Evolutionary conservation across 2,888 invertebrate species (phyloP).

Genomic region (Sthenelais limicola): DNA sequence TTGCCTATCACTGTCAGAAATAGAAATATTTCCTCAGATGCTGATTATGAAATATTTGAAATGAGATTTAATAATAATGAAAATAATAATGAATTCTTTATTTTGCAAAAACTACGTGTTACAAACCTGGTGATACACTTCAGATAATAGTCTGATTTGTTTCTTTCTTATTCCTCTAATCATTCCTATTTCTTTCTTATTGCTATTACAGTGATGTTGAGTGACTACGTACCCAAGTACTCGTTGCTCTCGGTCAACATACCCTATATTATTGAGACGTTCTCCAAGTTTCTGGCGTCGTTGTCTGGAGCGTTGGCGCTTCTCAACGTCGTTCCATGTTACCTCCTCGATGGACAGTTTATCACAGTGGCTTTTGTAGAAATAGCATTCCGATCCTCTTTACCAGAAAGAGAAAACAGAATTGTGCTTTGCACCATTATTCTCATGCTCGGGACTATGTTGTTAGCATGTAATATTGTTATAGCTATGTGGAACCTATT

Average conservation of each 20-base stretch:
- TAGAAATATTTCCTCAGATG: too few species aligned
- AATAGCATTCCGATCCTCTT: slow-evolving; percentile 59
- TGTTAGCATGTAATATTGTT: slow-evolving; percentile 79
- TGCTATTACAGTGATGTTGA: slow-evolving; percentile 78
- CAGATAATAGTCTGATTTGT: too few species aligned
- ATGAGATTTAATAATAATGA: too few species aligned
- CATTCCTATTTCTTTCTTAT: too few species aligned
- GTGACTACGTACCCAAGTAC: slow-evolving; percentile 77
- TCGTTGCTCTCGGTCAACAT: slow-evolving; percentile 64
- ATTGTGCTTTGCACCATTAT: slow-evolving; percentile 80
- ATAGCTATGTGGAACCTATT: slow-evolving; percentile 74
- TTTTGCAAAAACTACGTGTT: too few species aligned
- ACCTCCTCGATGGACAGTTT: slow-evolving; percentile 93
- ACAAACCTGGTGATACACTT: too few species aligned
- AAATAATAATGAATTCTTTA: too few species aligned
- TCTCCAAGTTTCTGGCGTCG: slow-evolving; percentile 85
- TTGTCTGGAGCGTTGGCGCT: slow-evolving; percentile 89
- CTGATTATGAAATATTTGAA: too few species aligned
- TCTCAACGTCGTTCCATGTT: slow-evolving; percentile 92
- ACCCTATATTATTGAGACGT: slow-evolving; percentile 78
- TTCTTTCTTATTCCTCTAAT: too few species aligned
- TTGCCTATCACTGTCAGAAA: too few species aligned
- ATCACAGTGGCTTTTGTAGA: slow-evolving; percentile 78
- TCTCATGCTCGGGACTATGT: slow-evolving; percentile 82
- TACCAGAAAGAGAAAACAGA: slow-evolving; percentile 67